Percentiles rank a stretch among this genome's conserved stretches.
phyloP scores from a whole-genome alignment of 2,888 invertebrate species.

The Apodemia zela region DNA sequence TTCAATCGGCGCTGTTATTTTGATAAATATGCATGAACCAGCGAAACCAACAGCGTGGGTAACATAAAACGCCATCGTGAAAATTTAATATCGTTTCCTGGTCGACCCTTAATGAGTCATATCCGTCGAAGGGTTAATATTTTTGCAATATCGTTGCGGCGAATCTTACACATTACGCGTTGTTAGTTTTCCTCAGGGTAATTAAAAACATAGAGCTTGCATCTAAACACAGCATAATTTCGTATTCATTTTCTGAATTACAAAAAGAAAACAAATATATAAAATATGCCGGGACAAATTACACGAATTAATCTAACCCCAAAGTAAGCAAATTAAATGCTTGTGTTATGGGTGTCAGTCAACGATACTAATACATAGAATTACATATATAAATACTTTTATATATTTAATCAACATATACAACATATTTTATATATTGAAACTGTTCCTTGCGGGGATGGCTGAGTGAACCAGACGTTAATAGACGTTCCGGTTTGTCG shows the following conservation, averaged over 20 bases:
- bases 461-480: too few relatives aligned
- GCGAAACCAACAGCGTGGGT: slow-evolving; percentile 67
- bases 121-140: slow-evolving; percentile 76
- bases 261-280: too few relatives aligned
- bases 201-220: not conserved
- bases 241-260: not conserved
- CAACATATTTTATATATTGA: too few relatives aligned
- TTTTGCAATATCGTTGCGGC: slow-evolving; percentile 61
- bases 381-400: too few relatives aligned
- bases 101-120: slow-evolving; percentile 75
- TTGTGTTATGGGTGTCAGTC: too few relatives aligned
- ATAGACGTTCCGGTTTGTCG: too few relatives aligned
- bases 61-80: slow-evolving; percentile 76
- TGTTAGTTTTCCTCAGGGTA: not conserved
- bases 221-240: not conserved
- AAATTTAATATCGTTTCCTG: slow-evolving; percentile 78
- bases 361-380: too few relatives aligned
- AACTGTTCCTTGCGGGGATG: too few relatives aligned
- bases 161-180: slow-evolving; percentile 55
- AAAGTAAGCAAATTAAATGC: too few relatives aligned
- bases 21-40: slow-evolving; percentile 79
- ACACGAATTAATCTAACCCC: too few relatives aligned
- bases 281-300: too few relatives aligned
- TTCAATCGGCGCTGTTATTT: slow-evolving; percentile 78
- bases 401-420: too few relatives aligned